Evolutionary conservation across 1,140 invertebrate genomes (phyloP).

Genomic region (Scaptomyza graminum): DNA sequence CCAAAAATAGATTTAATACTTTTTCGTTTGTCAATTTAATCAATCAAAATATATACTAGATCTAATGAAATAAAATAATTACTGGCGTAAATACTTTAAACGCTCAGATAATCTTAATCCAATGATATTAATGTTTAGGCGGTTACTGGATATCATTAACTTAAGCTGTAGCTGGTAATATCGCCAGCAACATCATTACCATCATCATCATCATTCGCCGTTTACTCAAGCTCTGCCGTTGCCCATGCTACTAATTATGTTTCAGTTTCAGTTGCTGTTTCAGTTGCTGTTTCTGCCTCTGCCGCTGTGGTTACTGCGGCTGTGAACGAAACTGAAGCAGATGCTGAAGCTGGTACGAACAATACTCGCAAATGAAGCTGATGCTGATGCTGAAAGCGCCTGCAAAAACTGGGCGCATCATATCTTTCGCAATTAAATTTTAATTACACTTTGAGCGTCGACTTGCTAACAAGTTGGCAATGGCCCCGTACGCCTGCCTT

Average conservation of each 20-base stretch:
- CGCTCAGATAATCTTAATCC: too few relatives aligned
- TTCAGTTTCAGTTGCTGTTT: too few relatives aligned
- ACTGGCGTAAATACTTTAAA: too few relatives aligned
- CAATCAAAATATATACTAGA: too few relatives aligned
- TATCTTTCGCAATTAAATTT: constrained; percentile 56
- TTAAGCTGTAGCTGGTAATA: too few relatives aligned
- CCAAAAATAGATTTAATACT: too few relatives aligned
- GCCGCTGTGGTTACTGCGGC: constrained; percentile 10
- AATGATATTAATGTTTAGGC: too few relatives aligned
- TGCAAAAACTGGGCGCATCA: neutral
- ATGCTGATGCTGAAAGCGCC: neutral
- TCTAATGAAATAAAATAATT: too few relatives aligned
- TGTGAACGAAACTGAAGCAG: neutral
- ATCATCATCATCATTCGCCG: constrained; percentile 1
- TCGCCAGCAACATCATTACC: neutral
- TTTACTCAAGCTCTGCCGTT: neutral
- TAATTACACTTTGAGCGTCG: constrained; percentile 68
- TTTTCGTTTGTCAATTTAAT: too few relatives aligned
- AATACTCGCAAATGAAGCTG: neutral
- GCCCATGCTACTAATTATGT: too few relatives aligned
- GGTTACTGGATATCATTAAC: too few relatives aligned
- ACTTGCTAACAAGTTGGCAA: constrained; percentile 60
- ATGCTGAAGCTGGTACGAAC: neutral
- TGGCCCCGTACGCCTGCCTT: neutral
- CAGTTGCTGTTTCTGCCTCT: neutral